Conservation (phyloP, 1,140 invertebrate genomes). For the Battus philenor region DNA sequence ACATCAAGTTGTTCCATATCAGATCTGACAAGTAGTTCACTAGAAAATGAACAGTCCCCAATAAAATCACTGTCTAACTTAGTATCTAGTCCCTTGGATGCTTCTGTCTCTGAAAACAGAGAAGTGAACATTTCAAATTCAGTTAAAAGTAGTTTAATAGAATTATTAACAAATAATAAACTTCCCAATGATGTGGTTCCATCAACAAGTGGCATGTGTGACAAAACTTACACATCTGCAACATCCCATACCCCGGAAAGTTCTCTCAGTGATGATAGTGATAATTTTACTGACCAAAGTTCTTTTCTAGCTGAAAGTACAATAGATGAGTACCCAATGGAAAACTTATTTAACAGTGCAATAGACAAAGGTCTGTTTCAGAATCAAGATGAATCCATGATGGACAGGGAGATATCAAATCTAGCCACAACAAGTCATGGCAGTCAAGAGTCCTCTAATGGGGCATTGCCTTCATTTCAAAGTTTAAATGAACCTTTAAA, state of each 20-base stretch:
- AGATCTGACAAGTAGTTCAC: conserved; percentile 48
- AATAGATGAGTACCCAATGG: conserved; percentile 70
- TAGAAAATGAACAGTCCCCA: conserved; percentile 76
- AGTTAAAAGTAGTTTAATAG: conserved; percentile 63
- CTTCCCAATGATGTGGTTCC: conserved; percentile 42
- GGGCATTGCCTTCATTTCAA: conserved; percentile 59
- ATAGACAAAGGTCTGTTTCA: conserved; percentile 67
- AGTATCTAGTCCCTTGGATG: conserved; percentile 77
- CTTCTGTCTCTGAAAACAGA: conserved; percentile 47
- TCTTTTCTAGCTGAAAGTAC: conserved; percentile 67
- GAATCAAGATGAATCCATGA: conserved; percentile 62
- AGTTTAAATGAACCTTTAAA: conserved; percentile 69
- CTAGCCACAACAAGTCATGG: conserved; percentile 64
- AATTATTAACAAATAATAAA: conserved; percentile 60
- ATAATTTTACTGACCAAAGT: conserved; percentile 64
- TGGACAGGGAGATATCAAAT: conserved; percentile 70
- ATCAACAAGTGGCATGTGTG: conserved; percentile 46
- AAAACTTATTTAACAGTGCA: conserved; percentile 69
- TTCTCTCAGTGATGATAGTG: conserved; percentile 59
- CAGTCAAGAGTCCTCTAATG: conserved; percentile 45
- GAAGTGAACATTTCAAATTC: conserved; percentile 43
- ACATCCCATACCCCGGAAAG: conserved; percentile 55
- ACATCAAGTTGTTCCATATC: conserved; percentile 51
- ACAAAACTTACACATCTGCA: conserved; percentile 46
- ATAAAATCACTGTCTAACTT: conserved; percentile 80